Conservation (phyloP, 2,797 vertebrate genomes). For the Melanogrammus aeglefinus region DNA sequence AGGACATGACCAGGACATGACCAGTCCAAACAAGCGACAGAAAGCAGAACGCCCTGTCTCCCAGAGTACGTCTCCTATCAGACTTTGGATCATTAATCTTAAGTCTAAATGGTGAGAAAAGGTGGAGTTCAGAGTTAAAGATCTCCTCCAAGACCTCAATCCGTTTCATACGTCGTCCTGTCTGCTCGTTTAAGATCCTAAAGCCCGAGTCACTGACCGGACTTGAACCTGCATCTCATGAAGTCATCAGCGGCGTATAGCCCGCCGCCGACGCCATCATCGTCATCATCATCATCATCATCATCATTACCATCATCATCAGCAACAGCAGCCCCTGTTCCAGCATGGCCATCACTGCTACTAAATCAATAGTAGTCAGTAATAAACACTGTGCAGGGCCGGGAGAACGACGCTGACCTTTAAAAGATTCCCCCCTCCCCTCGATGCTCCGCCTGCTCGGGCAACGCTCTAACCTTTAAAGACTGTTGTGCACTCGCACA, state of each 20-base stretch:
- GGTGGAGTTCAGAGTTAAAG: no score
- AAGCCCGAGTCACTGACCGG: not conserved
- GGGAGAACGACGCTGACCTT: conserved; percentile 72
- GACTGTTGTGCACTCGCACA: conserved; percentile 79
- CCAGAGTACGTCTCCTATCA: not conserved
- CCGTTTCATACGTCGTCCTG: no score
- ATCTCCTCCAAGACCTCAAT: not conserved
- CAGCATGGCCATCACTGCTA: conserved; percentile 70
- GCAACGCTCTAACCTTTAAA: conserved; percentile 83
- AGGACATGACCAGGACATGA: not conserved
- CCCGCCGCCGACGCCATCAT: conserved; percentile 40
- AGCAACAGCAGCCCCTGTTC: conserved; percentile 50
- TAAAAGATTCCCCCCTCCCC: conserved; percentile 71
- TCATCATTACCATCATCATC: conserved; percentile 41
- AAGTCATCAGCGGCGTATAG: conserved; percentile 69
- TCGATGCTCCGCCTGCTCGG: conserved; percentile 51
- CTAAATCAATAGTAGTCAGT: conserved; percentile 73
- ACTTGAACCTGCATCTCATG: conserved; percentile 49
- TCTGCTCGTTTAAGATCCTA: not conserved
- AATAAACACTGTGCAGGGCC: conserved; percentile 72
- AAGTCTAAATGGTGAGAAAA: not conserved
- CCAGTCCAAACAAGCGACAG: no score
- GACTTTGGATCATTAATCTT: not conserved
- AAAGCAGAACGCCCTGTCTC: no score
- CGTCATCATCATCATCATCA: conserved; percentile 69